Conservation (phyloP, 2,888 invertebrate species). For the Erynnis tages region DNA sequence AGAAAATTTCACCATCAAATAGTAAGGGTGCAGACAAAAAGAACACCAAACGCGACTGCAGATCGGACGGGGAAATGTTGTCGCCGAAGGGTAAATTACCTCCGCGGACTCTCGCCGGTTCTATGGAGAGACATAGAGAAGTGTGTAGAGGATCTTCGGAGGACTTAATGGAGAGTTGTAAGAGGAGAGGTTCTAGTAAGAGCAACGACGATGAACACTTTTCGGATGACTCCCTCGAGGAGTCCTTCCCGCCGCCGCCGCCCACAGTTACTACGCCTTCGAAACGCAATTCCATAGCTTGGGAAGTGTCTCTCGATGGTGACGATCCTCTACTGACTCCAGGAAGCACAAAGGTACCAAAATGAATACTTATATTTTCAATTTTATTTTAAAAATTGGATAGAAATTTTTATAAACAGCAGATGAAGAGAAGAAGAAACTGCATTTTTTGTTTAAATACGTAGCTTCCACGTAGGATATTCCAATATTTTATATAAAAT, state of each 20-base stretch:
- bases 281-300: slow-evolving; percentile 91
- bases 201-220: slow-evolving; percentile 83
- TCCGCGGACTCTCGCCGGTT: slow-evolving; percentile 86
- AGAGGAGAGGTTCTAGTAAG: slow-evolving; percentile 58
- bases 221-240: slow-evolving; percentile 92
- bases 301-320: slow-evolving; percentile 92
- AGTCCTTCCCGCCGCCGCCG: slow-evolving; percentile 85
- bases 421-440: no score
- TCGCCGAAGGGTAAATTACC: slow-evolving; percentile 81
- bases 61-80: slow-evolving; percentile 69
- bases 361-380: no score
- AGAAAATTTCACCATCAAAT: slow-evolving; percentile 67
- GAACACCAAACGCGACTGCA: slow-evolving; percentile 60
- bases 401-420: no score
- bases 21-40: slow-evolving; percentile 63
- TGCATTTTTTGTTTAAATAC: no score
- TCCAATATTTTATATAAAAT: no score
- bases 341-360: slow-evolving; percentile 86
- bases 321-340: slow-evolving; percentile 86
- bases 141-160: slow-evolving; percentile 85
- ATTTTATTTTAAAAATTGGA: no score
- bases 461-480: no score
- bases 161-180: slow-evolving; percentile 63
- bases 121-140: slow-evolving; percentile 89
- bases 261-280: slow-evolving; percentile 80